Base-by-base conservation (phyloP, 2,797 vertebrate genomes). In the Sandelia bainsii region DNA sequence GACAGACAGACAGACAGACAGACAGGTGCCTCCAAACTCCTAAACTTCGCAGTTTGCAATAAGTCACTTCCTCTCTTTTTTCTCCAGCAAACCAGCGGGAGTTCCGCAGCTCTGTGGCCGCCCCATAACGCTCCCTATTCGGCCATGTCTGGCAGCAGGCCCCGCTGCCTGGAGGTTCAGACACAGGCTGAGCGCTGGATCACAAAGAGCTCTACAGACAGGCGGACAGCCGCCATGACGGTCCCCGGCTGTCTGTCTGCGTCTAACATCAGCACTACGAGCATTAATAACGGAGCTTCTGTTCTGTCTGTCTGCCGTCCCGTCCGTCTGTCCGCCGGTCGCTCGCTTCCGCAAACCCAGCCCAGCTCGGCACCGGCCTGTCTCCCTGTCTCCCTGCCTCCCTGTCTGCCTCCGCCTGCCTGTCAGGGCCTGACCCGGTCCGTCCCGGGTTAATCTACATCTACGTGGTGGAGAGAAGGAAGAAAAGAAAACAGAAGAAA, bases 311-410 rank as follows among this genome's bases (percentile, higher is more conserved):
- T 39, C 73, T 39, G 42, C 70, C 72, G 12, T 59, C 66, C 80
- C 16, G 20, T 32, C 75, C 42, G 73, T 85, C 82, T 72, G 79
- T 86, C 85, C 76, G 52, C 75, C 80, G 68, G 77, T 58, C 77
- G 70, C 23, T 82, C 85, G 89, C 90, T 93, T 92, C 90, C 91
- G 90, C 90, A 92, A 91, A 91, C 86, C 90, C 78, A 82, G 39
- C 89, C 82, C 82, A 58, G 77, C 83, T 60, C 67, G n/a, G 58
- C 68, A 67, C 82, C 81, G 83, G 81, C 79, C 86, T 65, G 64
- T 22, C 69, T 45, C n/a, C 52, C 27, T n/a, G 20, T 29, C 37
- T 3, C 5, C 39, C 32, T 45, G 9, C 20, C 74, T 32, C 6
- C 29, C n/a, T 6, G 20, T 6, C 29, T 20, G 22, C 6, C 48